phyloP scores from a whole-genome alignment of 2,113 vertebrate species.

The Oreochromis tanganicae region DNA sequence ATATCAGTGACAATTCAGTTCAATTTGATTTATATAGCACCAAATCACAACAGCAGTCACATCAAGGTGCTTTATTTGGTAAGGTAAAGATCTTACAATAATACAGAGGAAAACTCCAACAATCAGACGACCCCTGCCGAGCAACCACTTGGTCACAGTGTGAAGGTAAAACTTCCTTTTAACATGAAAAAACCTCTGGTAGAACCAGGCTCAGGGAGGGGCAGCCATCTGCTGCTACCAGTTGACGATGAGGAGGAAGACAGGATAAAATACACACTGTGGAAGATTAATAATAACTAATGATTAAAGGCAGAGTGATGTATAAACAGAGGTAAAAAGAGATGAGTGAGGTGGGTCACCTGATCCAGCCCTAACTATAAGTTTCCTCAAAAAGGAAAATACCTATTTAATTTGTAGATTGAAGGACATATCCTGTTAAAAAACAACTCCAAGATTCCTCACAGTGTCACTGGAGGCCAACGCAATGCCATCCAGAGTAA shows the following conservation, averaged over 20 bases:
- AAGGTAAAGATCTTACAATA: not conserved
- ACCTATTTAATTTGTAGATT: not conserved
- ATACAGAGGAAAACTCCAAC: not conserved
- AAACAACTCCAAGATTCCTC: not conserved
- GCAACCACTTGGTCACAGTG: not conserved
- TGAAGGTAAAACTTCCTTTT: not conserved
- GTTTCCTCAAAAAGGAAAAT: not conserved
- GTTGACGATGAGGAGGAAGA: not conserved
- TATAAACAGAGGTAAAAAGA: not conserved
- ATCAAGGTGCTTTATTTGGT: not conserved
- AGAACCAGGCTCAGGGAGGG: not conserved
- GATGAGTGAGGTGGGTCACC: not conserved
- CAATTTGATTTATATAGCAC: not conserved
- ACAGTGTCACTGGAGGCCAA: not conserved
- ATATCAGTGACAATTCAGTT: not conserved
- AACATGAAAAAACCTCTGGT: not conserved
- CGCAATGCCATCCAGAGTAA: not conserved
- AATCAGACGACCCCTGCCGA: not conserved
- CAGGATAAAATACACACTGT: not conserved
- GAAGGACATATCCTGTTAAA: not conserved
- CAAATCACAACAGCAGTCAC: too few species aligned
- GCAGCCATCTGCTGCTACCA: not conserved
- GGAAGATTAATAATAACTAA: not conserved
- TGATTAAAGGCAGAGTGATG: not conserved
- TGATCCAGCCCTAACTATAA: not conserved